A percentile compares a stretch with the other conserved stretches of the same genome.
These are phyloP conservation scores for Acleris sparsana DNA, from an alignment of 2,888 invertebrate genomes.

Conservation along the genomic window DNA sequence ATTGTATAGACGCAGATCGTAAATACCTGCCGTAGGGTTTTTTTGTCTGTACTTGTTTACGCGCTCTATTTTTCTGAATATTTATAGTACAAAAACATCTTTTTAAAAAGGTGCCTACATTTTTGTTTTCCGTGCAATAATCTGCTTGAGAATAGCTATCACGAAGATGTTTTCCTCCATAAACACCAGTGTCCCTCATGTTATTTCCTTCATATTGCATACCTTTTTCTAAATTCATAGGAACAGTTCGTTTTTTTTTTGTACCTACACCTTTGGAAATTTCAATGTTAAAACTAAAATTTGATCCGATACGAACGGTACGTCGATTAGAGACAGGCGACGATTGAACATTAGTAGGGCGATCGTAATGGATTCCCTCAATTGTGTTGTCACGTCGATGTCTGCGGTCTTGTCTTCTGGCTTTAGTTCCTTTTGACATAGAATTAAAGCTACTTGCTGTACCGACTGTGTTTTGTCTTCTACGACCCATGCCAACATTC, in stretches of 20 bases:
- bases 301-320: background rate
- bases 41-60: slow-evolving; percentile 6
- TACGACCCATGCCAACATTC: background rate
- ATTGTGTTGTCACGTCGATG: too few relatives aligned
- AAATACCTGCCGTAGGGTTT: background rate
- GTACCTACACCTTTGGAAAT: background rate
- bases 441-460: too few relatives aligned
- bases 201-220: background rate
- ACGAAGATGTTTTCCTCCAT: background rate
- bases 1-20: background rate
- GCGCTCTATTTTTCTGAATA: slow-evolving; percentile 38
- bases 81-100: slow-evolving; percentile 49
- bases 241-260: too few relatives aligned
- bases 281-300: background rate
- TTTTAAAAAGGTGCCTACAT: slow-evolving; percentile 41
- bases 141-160: background rate
- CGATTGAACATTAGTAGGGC: background rate
- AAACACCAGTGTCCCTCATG: background rate
- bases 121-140: slow-evolving; percentile 38
- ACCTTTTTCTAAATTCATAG: background rate
- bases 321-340: background rate
- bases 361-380: background rate
- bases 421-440: too few relatives aligned
- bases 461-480: background rate
- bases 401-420: too few relatives aligned